Evolutionary conservation across 2,888 invertebrate genomes (phyloP).

Genomic region (Eretmocerus hayati): DNA sequence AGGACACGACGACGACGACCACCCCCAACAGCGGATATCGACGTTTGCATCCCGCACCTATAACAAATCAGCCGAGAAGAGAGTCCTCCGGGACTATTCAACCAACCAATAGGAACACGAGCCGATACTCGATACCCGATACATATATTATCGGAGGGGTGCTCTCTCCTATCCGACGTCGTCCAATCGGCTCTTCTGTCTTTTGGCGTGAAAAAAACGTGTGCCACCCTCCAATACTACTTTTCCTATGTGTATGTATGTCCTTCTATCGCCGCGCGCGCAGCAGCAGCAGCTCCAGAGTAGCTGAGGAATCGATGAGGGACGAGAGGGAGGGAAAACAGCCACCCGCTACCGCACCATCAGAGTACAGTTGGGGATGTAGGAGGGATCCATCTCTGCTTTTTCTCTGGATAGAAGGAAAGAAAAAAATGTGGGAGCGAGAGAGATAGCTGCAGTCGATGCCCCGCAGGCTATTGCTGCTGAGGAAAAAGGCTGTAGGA

Average conservation of each 20-base stretch:
- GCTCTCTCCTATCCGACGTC: constrained; percentile 33
- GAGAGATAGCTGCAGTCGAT: constrained; percentile 7
- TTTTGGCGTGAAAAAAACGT: no score
- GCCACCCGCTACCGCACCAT: no score
- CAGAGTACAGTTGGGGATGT: no score
- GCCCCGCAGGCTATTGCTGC: constrained; percentile 17
- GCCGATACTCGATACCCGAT: constrained; percentile 48
- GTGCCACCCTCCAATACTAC: no score
- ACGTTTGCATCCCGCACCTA: constrained; percentile 49
- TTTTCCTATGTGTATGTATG: no score
- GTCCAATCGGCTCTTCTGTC: constrained; percentile 42
- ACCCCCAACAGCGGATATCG: constrained; percentile 42
- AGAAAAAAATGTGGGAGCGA: constrained; percentile 5
- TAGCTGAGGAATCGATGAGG: constrained; percentile 24
- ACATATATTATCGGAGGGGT: neutral
- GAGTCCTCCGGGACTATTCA: constrained; percentile 30
- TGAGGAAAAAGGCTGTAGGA: neutral
- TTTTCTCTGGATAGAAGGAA: constrained; percentile 15
- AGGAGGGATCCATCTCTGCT: neutral
- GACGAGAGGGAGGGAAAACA: constrained; percentile 24
- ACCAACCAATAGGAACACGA: constrained; percentile 44
- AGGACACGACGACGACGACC: constrained; percentile 24
- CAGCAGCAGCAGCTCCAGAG: neutral
- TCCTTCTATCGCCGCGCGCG: constrained; percentile 7
- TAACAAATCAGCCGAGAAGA: constrained; percentile 46